phyloP scores from a whole-genome alignment of 2,888 invertebrate species.

The Synergus laeviventris region DNA sequence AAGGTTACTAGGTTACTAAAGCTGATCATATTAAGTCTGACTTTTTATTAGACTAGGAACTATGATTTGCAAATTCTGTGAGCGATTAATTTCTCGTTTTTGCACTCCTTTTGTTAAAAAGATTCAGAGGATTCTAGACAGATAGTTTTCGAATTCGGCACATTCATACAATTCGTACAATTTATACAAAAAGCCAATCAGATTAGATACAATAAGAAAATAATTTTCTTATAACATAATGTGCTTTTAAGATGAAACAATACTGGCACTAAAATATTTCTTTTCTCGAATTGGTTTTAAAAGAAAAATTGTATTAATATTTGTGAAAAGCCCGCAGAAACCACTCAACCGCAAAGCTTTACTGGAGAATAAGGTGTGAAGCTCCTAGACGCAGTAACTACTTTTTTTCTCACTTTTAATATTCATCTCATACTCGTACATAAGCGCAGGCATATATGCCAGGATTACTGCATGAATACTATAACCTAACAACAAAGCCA shows the following conservation, averaged over 20 bases:
- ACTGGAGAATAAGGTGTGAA: constrained; percentile 1
- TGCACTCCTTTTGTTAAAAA: too few relatives aligned
- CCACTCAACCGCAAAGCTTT: neutral
- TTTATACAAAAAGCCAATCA: too few relatives aligned
- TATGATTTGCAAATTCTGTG: too few relatives aligned
- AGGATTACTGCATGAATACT: constrained; percentile 50
- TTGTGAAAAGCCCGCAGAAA: neutral
- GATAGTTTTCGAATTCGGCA: too few relatives aligned
- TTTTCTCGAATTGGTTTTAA: neutral
- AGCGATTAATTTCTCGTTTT: too few relatives aligned
- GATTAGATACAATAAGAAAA: too few relatives aligned
- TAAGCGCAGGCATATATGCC: constrained; percentile 40
- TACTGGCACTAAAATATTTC: neutral
- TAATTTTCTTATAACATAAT: too few relatives aligned
- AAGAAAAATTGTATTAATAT: neutral
- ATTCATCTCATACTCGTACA: constrained; percentile 33
- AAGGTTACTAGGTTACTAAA: neutral
- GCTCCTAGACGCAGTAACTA: neutral
- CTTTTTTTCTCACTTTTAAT: neutral
- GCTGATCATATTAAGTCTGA: neutral
- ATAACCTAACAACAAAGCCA: constrained; percentile 51
- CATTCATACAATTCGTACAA: too few relatives aligned
- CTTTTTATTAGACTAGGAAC: too few relatives aligned
- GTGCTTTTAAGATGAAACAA: too few relatives aligned
- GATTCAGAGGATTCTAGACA: too few relatives aligned